A percentile compares a stretch with the other conserved stretches of the same genome.
phyloP scores from a whole-genome alignment of 1,140 invertebrate species.

The Reticulitermes speratus region DNA sequence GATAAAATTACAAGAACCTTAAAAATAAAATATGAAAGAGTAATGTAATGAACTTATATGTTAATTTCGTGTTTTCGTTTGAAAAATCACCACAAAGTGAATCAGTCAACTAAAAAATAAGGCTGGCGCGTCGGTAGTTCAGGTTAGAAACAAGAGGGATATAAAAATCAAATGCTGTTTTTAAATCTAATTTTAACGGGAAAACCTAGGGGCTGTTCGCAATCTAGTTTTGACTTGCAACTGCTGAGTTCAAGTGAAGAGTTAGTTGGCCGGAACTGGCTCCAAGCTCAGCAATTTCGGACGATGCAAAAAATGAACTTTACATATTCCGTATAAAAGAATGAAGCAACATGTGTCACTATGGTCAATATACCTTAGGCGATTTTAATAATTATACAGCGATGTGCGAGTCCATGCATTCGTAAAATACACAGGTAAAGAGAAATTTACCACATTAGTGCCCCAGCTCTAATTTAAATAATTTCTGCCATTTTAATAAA shows the following conservation, averaged over 20 bases:
- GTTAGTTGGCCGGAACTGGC: background rate
- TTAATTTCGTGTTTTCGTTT: conserved; percentile 4
- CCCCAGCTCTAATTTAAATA: no score
- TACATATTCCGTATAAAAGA: background rate
- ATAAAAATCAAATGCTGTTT: conserved; percentile 17
- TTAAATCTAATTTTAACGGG: conserved; percentile 13
- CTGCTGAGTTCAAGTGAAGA: background rate
- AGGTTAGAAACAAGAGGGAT: background rate
- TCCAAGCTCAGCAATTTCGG: conserved; percentile 5
- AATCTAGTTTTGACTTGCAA: conserved; percentile 5
- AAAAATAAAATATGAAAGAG: conserved; percentile 11
- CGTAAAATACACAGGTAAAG: background rate
- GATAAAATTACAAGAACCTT: background rate
- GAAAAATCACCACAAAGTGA: conserved; percentile 16
- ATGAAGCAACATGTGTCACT: background rate
- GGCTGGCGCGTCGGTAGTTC: background rate
- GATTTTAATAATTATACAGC: background rate
- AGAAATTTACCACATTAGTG: background rate
- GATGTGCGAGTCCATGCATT: background rate
- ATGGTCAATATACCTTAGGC: background rate
- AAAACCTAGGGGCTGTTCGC: background rate
- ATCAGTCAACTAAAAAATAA: conserved; percentile 19
- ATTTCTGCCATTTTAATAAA: no score
- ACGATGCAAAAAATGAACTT: background rate
- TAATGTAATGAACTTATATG: background rate